A percentile compares a stretch with the other conserved stretches of the same genome.
Conservation (phyloP, 2,113 vertebrate species). For the Phrynosoma platyrhinos region DNA sequence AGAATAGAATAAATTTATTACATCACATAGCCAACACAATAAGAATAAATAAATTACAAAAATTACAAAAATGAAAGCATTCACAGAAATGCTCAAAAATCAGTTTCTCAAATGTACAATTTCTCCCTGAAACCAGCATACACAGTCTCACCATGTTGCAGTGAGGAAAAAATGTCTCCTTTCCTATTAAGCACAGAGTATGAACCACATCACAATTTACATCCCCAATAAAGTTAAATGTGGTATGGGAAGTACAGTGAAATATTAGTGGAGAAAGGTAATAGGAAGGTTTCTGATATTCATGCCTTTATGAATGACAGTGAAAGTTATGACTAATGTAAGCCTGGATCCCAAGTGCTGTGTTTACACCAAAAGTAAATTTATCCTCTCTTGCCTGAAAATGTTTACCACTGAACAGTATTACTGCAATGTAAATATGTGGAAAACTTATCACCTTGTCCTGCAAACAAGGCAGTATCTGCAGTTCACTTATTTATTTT, state of each 20-base stretch:
- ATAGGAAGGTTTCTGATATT: background rate
- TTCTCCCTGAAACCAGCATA: too few species aligned
- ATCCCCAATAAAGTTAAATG: background rate
- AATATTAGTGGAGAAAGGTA: background rate
- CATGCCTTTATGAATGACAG: background rate
- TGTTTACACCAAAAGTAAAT: background rate
- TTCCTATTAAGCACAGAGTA: too few species aligned
- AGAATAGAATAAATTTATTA: too few species aligned
- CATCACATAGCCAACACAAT: too few species aligned
- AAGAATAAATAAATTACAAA: too few species aligned
- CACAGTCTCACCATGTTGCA: too few species aligned
- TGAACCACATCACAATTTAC: too few species aligned
- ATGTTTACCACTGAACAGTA: background rate
- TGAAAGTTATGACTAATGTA: background rate
- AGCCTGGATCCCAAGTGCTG: background rate
- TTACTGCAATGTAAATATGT: background rate
- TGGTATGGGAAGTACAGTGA: background rate
- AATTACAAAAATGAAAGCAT: too few species aligned
- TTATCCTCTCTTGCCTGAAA: background rate
- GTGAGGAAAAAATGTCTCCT: too few species aligned
- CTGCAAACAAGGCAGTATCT: background rate
- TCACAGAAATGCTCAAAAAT: too few species aligned
- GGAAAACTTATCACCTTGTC: background rate
- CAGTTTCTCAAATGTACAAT: too few species aligned
- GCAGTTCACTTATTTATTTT: background rate